Conservation (phyloP, 2,113 vertebrate species). For the Rattus norvegicus region GRCr8 NC_086031.1:52102501-52103000, state of each 20-base stretch:
- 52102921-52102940: background rate
- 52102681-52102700: background rate
- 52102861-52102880: background rate
- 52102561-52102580: background rate
- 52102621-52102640: background rate
- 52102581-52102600: background rate
- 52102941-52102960: background rate
- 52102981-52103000: background rate
- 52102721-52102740: background rate
- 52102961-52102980: slow-evolving; percentile 17
- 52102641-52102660: background rate
- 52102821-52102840: background rate
- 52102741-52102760: background rate
- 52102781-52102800: background rate
- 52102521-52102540: background rate
- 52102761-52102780: slow-evolving; percentile 44
- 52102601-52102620: background rate
- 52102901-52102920: background rate
- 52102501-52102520: background rate
- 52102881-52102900: slow-evolving; percentile 37
- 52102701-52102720: background rate
- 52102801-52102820: background rate
- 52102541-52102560: background rate
- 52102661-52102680: background rate
- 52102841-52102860: background rate